Evolutionary conservation across 2,113 vertebrate genomes (phyloP).

Genomic region (Myxocyprinus asiaticus): DNA sequence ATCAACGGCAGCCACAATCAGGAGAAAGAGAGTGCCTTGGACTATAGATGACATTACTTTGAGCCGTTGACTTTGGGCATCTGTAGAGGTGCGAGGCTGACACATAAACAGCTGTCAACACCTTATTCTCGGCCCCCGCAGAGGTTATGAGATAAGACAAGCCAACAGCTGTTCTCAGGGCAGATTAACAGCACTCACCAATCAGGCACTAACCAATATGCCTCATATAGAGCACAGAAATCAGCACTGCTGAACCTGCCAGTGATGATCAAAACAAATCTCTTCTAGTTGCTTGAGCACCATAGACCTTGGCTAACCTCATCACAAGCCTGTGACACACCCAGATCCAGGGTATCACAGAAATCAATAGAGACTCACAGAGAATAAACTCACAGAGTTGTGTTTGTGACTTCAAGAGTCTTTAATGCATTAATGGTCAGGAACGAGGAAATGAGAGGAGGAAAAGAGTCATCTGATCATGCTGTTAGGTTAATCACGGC

Average conservation of each 20-base stretch:
- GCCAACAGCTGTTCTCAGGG: constrained; percentile 48
- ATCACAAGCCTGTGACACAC: neutral
- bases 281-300: neutral
- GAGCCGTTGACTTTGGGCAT: constrained; percentile 13
- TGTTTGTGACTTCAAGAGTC: neutral
- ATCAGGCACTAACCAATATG: neutral
- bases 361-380: neutral
- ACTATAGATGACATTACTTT: constrained; percentile 1
- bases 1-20: neutral
- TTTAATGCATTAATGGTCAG: constrained; percentile 24
- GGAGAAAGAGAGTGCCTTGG: neutral
- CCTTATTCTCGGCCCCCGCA: constrained; percentile 33
- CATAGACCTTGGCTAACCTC: neutral
- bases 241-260: constrained; percentile 1
- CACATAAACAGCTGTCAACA: constrained; percentile 50
- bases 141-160: constrained; percentile 49
- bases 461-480: constrained; percentile 6
- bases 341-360: neutral
- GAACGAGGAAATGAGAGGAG: constrained; percentile 7
- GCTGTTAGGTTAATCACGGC: constrained; percentile 25
- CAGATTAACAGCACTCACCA: constrained; percentile 3
- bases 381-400: neutral
- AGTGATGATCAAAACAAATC: neutral
- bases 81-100: constrained; percentile 30
- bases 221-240: neutral